Conservation (phyloP, 2,797 vertebrate species). For the Siniperca obscura region DNA sequence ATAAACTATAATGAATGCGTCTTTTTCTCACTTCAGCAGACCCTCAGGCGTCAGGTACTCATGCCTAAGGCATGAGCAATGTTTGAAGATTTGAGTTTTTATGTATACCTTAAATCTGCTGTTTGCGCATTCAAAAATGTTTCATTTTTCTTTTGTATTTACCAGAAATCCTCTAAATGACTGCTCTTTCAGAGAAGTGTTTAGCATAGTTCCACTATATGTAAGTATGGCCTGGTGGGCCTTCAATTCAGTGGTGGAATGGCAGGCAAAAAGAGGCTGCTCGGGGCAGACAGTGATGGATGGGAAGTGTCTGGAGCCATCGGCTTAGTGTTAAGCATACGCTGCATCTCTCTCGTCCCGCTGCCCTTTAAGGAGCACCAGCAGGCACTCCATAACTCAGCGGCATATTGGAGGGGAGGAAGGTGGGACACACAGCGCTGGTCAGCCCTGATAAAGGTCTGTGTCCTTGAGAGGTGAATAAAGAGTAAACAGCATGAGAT, state of each 20-base stretch:
- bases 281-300: slow-evolving; percentile 82
- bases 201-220: slow-evolving; percentile 61
- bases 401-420: slow-evolving; percentile 62
- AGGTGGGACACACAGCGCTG: slow-evolving; percentile 61
- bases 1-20: slow-evolving; percentile 17
- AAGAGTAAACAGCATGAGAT: slow-evolving; percentile 70
- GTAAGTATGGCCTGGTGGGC: slow-evolving; percentile 42
- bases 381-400: slow-evolving; percentile 78
- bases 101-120: slow-evolving; percentile 19
- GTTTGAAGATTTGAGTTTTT: slow-evolving; percentile 16
- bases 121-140: slow-evolving; percentile 21
- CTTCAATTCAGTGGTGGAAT: slow-evolving; percentile 45
- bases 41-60: slow-evolving; percentile 30
- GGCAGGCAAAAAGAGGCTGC: slow-evolving; percentile 60
- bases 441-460: slow-evolving; percentile 78
- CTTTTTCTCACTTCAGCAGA: slow-evolving; percentile 9
- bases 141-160: slow-evolving; percentile 7
- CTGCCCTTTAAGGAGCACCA: slow-evolving; percentile 81
- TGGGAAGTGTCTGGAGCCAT: slow-evolving; percentile 76
- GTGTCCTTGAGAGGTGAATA: slow-evolving; percentile 81
- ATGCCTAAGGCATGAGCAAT: slow-evolving; percentile 12
- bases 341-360: slow-evolving; percentile 65
- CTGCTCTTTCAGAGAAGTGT: slow-evolving; percentile 26
- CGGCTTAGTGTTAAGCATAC: slow-evolving; percentile 74
- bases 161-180: slow-evolving; percentile 36